These are phyloP conservation scores for Sphecodes monilicornis DNA, from an alignment of 2,888 invertebrate genomes.

Conservation along the genomic window DNA sequence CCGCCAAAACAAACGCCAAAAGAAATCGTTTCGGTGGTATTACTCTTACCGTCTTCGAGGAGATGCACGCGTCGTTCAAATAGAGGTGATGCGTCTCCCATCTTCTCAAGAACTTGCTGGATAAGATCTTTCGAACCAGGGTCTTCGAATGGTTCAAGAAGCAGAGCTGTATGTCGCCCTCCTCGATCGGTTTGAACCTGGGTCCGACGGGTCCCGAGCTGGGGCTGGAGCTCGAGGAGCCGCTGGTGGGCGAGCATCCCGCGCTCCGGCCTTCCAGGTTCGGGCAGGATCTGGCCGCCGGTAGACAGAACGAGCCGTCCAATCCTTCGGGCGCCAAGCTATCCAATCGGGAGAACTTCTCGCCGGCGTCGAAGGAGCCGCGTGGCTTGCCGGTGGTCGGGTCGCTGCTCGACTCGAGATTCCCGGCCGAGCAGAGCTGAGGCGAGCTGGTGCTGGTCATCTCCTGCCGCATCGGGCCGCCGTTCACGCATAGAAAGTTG, in stretches of 20 bases:
- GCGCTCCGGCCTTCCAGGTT: slow-evolving; percentile 86
- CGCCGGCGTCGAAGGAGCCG: slow-evolving; percentile 54
- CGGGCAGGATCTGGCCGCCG: slow-evolving; percentile 84
- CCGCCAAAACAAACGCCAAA: not conserved
- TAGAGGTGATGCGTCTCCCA: slow-evolving; percentile 92
- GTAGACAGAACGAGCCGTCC: slow-evolving; percentile 79
- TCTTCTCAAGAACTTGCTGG: slow-evolving; percentile 90
- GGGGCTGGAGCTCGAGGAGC: slow-evolving; percentile 84
- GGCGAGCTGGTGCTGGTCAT: slow-evolving; percentile 83
- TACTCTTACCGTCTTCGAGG: slow-evolving; percentile 89
- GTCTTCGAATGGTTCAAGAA: slow-evolving; percentile 91
- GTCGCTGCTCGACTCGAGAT: slow-evolving; percentile 51
- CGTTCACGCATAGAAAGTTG: slow-evolving; percentile 84
- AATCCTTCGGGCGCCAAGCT: slow-evolving; percentile 74
- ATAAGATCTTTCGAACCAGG: slow-evolving; percentile 91
- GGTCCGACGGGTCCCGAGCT: slow-evolving; percentile 86
- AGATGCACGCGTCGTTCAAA: slow-evolving; percentile 88
- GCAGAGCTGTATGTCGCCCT: slow-evolving; percentile 91
- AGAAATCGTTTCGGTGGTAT: not conserved
- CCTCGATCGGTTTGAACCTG: slow-evolving; percentile 89
- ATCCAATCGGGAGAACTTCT: slow-evolving; percentile 51
- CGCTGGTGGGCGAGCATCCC: slow-evolving; percentile 85
- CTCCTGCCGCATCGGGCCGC: slow-evolving; percentile 84
- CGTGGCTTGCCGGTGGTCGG: slow-evolving; percentile 47
- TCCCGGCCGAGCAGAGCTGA: slow-evolving; percentile 76